A percentile compares a stretch with the other conserved stretches of the same genome.
Conservation (phyloP, 2,888 invertebrate genomes). For the Andrena bucephala region DNA sequence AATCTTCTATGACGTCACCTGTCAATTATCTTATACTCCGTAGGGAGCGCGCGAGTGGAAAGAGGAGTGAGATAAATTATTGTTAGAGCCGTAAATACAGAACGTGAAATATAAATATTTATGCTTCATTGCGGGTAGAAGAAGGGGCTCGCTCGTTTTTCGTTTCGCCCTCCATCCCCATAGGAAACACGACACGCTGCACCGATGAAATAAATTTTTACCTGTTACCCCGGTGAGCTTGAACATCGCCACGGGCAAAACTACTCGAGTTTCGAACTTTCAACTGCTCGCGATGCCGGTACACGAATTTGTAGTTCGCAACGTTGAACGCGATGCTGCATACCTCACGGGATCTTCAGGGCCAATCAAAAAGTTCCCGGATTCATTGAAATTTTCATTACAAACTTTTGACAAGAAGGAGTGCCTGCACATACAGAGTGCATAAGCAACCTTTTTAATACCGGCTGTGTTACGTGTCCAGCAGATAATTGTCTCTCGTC, state of each 20-base stretch:
- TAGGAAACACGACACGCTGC: conserved; percentile 14
- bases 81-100: conserved; percentile 11
- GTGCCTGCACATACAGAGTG: conserved; percentile 7
- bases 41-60: background rate
- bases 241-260: conserved; percentile 29
- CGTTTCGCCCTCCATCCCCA: conserved; percentile 1
- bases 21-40: background rate
- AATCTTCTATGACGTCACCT: too few relatives aligned
- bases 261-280: conserved; percentile 43
- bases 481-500: background rate
- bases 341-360: conserved; percentile 44
- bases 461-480: conserved; percentile 5
- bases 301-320: conserved; percentile 46
- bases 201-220: conserved; percentile 52
- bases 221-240: background rate
- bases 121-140: conserved; percentile 10
- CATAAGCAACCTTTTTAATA: conserved; percentile 22
- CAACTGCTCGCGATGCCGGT: conserved; percentile 11
- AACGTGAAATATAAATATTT: conserved; percentile 27
- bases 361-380: conserved; percentile 49
- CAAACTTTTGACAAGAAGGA: conserved; percentile 41
- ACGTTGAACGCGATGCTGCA: conserved; percentile 37
- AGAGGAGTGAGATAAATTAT: conserved; percentile 20
- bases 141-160: conserved; percentile 20
- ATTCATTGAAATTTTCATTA: conserved; percentile 54